phyloP scores from a whole-genome alignment of 2,797 vertebrate species.

The Poecilia picta region DNA sequence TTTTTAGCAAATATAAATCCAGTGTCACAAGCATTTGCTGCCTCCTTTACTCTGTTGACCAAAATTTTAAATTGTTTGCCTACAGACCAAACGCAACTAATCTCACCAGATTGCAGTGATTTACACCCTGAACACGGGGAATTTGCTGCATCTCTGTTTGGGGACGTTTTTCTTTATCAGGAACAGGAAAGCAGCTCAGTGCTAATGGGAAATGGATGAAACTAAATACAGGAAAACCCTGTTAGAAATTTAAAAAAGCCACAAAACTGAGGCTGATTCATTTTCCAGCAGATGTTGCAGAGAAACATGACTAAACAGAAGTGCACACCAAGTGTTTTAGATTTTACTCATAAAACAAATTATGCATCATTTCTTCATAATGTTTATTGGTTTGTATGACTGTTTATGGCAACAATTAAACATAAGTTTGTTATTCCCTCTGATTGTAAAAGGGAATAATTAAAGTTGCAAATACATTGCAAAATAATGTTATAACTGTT shows the following conservation, averaged over 20 bases:
- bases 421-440: neutral
- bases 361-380: neutral
- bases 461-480: neutral
- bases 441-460: neutral
- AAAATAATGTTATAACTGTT: neutral
- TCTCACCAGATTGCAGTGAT: neutral
- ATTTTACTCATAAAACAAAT: neutral
- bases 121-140: neutral
- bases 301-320: neutral
- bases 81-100: neutral
- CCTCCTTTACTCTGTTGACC: neutral
- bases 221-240: neutral
- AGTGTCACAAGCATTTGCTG: neutral
- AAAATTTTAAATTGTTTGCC: neutral
- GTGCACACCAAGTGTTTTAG: neutral
- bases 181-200: neutral
- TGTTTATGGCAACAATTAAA: neutral
- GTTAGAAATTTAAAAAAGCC: neutral
- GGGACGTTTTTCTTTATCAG: neutral
- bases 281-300: neutral
- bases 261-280: neutral
- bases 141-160: neutral
- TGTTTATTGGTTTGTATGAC: neutral
- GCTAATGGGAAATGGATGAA: neutral
- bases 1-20: neutral